Base-by-base conservation (phyloP, 2,797 vertebrate species). In the Carapus acus region DNA sequence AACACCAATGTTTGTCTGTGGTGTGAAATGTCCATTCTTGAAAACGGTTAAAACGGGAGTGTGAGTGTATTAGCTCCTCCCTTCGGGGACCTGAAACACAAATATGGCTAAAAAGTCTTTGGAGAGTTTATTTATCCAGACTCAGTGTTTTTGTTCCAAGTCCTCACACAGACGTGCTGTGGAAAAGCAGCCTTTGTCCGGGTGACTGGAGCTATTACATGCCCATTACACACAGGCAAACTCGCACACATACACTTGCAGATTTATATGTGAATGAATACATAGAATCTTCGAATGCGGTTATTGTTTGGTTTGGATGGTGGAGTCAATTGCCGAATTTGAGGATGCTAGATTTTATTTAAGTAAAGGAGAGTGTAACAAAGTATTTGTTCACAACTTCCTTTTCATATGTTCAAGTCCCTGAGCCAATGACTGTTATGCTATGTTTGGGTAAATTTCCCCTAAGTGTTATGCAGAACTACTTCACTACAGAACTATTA, bases 1-100 rank as follows among this genome's bases (percentile, higher is more conserved):
- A 90, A 90, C 87, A 88, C 81, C 84, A 87, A 84, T 90, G 88
- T 93, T 92, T 93, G 89, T 81, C 73, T 74, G 89, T 88, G 82
- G 85, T 89, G 87, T 91, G 85, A 90, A 89, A 86, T 69, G 76
- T 73, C 74, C 42, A 62, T 59, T 67, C 49, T 59, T 37, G n/a
- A 52, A 58, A 51, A 54, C 45, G 59, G 62, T 55, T 62, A 60
- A 74, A 57, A 72, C 48, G 69, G 46, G 24, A 20, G 33, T 33
- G 52, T 62, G 53, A 41, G 53, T 57, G 55, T 12, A 51, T 45
- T 14, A 52, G 52, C 27, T 15, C 38, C 49, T 80, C 87, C 80
- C 86, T 87, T 78, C 65, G 54, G 87, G 88, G 83, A 79, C 85
- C 84, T 86, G 85, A 62, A 80, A 79, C 83, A 80, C 85, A 76